Conservation (phyloP, 2,113 vertebrate species). For the Desmodus rotundus region DNA sequence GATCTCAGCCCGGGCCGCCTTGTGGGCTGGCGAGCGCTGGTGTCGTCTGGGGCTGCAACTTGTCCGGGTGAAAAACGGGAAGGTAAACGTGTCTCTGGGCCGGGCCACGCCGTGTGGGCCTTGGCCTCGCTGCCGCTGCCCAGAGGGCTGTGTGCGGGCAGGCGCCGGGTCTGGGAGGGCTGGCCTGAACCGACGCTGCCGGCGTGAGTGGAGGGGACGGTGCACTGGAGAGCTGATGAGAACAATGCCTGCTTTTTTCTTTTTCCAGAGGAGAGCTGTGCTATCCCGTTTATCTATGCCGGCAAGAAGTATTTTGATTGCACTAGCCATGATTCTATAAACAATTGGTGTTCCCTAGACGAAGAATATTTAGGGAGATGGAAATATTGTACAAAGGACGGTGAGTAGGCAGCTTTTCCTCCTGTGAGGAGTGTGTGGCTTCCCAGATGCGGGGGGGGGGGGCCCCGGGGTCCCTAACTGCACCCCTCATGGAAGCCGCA, state of each 20-base stretch:
- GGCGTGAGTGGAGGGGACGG: not conserved
- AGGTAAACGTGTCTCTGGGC: too few relatives aligned
- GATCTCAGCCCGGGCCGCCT: too few relatives aligned
- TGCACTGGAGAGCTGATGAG: not conserved
- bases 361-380: not conserved
- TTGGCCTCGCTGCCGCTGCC: too few relatives aligned
- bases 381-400: not conserved
- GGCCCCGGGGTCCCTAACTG: not conserved
- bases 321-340: fast-evolving
- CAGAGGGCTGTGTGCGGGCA: too few relatives aligned
- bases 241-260: not conserved
- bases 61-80: too few relatives aligned
- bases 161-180: too few relatives aligned
- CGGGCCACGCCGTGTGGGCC: too few relatives aligned
- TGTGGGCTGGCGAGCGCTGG: too few relatives aligned
- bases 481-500: not conserved
- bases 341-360: not conserved
- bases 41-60: too few relatives aligned
- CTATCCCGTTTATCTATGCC: not conserved
- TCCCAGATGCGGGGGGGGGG: not conserved
- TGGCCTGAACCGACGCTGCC: too few relatives aligned
- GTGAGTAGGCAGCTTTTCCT: not conserved
- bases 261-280: not conserved
- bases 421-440: not conserved
- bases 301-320: not conserved